Evolutionary conservation across 2,113 vertebrate genomes (phyloP).

Genomic region (Circaetus gallicus): DNA sequence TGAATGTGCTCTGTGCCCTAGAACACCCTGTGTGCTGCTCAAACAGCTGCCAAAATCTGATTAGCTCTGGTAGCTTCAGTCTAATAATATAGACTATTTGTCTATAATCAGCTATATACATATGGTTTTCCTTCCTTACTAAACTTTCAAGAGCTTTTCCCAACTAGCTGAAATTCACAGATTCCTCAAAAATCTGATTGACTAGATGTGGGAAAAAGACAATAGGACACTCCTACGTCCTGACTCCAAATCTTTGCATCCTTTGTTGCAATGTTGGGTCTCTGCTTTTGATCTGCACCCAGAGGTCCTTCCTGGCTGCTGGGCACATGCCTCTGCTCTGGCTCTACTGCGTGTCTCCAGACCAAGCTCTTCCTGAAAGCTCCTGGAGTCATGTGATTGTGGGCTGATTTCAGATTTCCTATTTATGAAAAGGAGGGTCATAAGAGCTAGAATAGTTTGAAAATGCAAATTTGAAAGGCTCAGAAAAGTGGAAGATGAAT

Average conservation of each 20-base stretch:
- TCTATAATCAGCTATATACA: too few species aligned
- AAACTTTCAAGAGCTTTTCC: not conserved
- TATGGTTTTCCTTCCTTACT: not conserved
- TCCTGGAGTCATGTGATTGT: rapidly evolving
- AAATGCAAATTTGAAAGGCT: not conserved
- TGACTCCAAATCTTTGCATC: not conserved
- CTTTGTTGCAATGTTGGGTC: not conserved
- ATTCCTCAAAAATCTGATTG: not conserved
- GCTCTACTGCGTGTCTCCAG: not conserved
- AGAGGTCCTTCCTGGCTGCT: not conserved
- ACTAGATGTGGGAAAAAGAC: not conserved
- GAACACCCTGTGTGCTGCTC: not conserved
- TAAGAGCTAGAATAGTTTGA: not conserved
- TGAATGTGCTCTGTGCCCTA: not conserved
- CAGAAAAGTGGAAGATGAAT: not conserved
- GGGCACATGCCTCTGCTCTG: not conserved
- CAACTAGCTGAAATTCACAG: not conserved
- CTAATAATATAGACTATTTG: not conserved
- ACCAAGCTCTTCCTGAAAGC: not conserved
- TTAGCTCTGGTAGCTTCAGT: not conserved
- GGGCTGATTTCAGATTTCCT: not conserved
- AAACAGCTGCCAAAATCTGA: not conserved
- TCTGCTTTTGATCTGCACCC: not conserved
- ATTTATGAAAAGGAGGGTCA: not conserved
- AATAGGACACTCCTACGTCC: not conserved